Conservation (phyloP, 2,113 vertebrate genomes). For the Apodemus sylvaticus region DNA sequence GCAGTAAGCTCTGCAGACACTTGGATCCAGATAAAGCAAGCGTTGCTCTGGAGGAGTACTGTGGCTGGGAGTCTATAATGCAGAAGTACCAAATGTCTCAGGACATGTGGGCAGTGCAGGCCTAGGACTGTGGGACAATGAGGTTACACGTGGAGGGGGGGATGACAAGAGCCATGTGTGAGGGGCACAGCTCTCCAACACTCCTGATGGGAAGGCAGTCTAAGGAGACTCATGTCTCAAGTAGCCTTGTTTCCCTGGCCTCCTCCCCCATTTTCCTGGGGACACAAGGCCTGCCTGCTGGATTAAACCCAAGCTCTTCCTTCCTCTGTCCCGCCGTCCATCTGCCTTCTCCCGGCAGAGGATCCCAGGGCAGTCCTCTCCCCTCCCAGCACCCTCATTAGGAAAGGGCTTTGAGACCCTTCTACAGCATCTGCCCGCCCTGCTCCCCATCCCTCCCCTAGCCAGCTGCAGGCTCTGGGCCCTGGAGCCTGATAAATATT, state of each 20-base stretch:
- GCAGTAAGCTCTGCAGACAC: not conserved
- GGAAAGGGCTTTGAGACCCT: slow-evolving; percentile 54
- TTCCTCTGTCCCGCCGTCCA: slow-evolving; percentile 64
- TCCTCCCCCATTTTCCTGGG: slow-evolving; percentile 62
- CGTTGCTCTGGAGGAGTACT: not conserved
- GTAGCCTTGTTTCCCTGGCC: not conserved
- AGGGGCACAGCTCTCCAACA: not conserved
- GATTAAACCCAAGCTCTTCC: slow-evolving; percentile 10
- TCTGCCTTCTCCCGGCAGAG: slow-evolving; percentile 64
- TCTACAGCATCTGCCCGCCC: slow-evolving; percentile 53
- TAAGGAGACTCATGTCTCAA: not conserved
- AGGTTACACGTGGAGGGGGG: not conserved
- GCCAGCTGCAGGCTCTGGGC: slow-evolving; percentile 72
- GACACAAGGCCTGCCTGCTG: not conserved
- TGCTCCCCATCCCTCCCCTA: not conserved
- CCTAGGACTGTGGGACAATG: not conserved
- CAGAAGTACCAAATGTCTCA: not conserved
- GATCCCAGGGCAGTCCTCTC: slow-evolving; percentile 49
- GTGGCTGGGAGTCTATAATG: too few species aligned
- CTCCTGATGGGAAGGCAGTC: not conserved
- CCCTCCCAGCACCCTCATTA: slow-evolving; percentile 71
- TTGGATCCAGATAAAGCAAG: not conserved
- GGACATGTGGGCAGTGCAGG: not conserved
- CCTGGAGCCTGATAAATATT: slow-evolving; percentile 78
- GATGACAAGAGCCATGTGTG: too few species aligned